Evolutionary conservation across 2,888 invertebrate species (phyloP), one percentile per base, ranked within the genome.

Genomic region (Temnothorax ravouxi): DNA sequence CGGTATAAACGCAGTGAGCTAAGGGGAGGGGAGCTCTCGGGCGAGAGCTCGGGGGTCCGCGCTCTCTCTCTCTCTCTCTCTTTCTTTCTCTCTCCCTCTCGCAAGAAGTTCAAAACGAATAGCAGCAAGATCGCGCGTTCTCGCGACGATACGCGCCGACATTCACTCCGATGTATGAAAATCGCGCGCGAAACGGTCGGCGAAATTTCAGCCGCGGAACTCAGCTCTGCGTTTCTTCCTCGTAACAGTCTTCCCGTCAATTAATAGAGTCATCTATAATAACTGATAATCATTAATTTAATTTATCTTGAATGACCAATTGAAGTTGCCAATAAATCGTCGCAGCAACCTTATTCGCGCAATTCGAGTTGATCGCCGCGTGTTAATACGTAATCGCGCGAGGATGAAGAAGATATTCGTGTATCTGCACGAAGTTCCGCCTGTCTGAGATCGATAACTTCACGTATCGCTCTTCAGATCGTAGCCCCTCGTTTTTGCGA

Each of bases 1-100:
- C 64, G 47, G 15, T 87, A 89, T 87, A 83, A 74, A 29, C 81
- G 88, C 86, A 84, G 25, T 41, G 25, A 50, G 25, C 21, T 3
- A 34, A 21, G 59, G 59, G 59, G 59, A 13, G 74, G 59, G 59
- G 59, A n/a, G 47, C 29, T 15, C 9, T 13, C n/a, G 9, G n/a
- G 52, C 21, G n/a, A 9, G n/a, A 54, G 52, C 52, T 54, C 52
- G n/a, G 52, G n/a, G 9, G 3, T 9, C 21, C 52, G 50, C 21
- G 21, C 52, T 54, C 52, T 18, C 50, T 18, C 18, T 18, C 18
- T 38, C 50, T 50, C 5, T 50, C 18, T 18, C 50, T 50, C 50
- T 50, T 18, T 50, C 52, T 52, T n/a, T 52, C 52, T 52, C 52
- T 52, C 8, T n/a, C 67, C 29, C 29, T 50, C 50, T n/a, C 25